These are phyloP conservation scores for Chiridota heheva DNA, from an alignment of 35 echinoderm and acorn worm species.

Conservation along the genomic window DNA sequence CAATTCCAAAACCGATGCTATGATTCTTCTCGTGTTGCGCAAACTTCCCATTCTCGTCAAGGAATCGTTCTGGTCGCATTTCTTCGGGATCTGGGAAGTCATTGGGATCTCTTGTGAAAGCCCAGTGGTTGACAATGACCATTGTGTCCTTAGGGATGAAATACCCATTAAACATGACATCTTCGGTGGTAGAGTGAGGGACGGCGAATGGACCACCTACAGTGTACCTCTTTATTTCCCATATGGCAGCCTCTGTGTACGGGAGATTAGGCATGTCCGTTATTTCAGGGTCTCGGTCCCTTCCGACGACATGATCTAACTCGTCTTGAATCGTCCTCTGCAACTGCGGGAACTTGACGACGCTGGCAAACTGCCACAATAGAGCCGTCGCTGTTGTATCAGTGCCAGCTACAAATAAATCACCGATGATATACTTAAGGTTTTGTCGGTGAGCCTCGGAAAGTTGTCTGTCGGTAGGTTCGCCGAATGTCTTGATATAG, in stretches of 20 bases:
- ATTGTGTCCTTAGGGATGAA: constrained; percentile 46
- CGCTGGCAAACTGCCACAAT: constrained; percentile 6
- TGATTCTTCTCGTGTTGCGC: background rate
- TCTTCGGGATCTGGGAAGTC: constrained; percentile 31
- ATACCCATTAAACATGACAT: constrained; percentile 34
- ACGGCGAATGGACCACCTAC: constrained; percentile 17
- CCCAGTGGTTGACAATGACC: constrained; percentile 46
- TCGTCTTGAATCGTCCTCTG: constrained; percentile 27
- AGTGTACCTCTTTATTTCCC: constrained; percentile 24
- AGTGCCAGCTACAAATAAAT: constrained; percentile 10
- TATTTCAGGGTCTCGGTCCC: constrained; percentile 23
- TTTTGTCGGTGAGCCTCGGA: background rate
- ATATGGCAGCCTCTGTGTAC: constrained; percentile 58
- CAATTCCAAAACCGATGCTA: constrained; percentile 10
- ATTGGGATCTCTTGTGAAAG: constrained; percentile 35
- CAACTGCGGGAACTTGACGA: constrained; percentile 7
- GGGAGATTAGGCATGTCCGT: constrained; percentile 28
- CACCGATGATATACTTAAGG: background rate
- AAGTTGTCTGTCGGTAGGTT: background rate
- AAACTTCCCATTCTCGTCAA: constrained; percentile 4
- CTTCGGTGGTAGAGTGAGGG: constrained; percentile 7
- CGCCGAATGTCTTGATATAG: constrained; percentile 18
- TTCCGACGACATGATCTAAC: constrained; percentile 11
- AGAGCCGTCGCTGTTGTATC: constrained; percentile 10
- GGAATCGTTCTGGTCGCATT: constrained; percentile 50